Base-by-base conservation (phyloP, 2,888 invertebrate genomes). In the Tanytarsus gracilentus region DNA sequence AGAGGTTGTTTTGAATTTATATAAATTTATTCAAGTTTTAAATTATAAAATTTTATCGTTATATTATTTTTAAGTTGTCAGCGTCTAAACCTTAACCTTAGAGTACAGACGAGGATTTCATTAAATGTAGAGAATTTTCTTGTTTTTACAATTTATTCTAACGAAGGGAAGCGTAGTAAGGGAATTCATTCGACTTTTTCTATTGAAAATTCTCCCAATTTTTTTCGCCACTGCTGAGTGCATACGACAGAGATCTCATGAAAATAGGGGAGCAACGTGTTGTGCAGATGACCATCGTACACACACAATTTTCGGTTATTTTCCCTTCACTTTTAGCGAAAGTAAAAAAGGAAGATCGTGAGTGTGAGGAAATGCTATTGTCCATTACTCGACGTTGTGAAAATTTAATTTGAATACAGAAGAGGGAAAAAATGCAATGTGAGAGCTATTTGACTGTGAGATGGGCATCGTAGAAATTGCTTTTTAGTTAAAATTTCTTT, bases 181-280 rank as follows among this genome's bases (percentile, higher is more conserved):
- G n/a, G n/a, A n/a, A n/a, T n/a, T n/a, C n/a, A n/a, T n/a, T n/a
- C n/a, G n/a, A n/a, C n/a, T n/a, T n/a, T n/a, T n/a, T n/a, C n/a
- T n/a, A n/a, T n/a, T n/a, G n/a, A n/a, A n/a, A n/a, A n/a, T n/a
- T n/a, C n/a, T n/a, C n/a, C n/a, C 9, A 40, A 7, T 21, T 44
- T 5, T 33, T 33, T 33, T 33, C n/a, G 9, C 33, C 40, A 44
- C 26, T n/a, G 25, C 25, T 30, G 29, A 44, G 25, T 58, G 58
- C 44, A 55, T 16, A 40, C 40, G 55, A 55, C 55, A 55, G 40
- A 29, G 36, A 51, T 51, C 51, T 51, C 51, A 23, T 25, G 25
- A 25, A 52, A 14, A 29, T 52, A 11, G 21, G 8, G 2, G 2
- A 3, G 36, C 36, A 14, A 3, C 4, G 33, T 29, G 9, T 29